Base-by-base conservation (phyloP, 1,140 invertebrate species). In the Drosophila sechellia region DNA sequence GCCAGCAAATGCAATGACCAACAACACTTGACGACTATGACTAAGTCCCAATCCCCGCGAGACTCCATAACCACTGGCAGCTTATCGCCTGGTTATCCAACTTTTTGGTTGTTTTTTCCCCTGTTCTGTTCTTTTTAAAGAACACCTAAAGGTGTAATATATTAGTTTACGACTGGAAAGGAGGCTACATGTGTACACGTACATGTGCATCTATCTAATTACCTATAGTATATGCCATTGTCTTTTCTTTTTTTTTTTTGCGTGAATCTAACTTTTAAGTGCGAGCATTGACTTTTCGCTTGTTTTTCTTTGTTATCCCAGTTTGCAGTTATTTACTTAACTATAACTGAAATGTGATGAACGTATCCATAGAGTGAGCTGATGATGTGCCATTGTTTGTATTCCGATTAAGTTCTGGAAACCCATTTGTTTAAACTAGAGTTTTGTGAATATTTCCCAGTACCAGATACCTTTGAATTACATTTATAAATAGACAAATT, bases 281-380 rank as follows among this genome's bases (percentile, higher is more conserved):
- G 46, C 57, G 57, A 60, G 27, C 59, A 57, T 61, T 42, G 53
- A 34, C 52, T 27, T 55, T 40, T 40, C 5, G 52, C 35, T 39
- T 5, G 20, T 20, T 43, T 37, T 31, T 15, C 35, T 13, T 61
- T 42, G 15, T 37, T 10, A 39, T 39, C 10, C 11, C n/a, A 17
- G 45, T 27, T 27, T 6, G 1, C 5, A 27, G 27, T 27, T 27
- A 27, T 27, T 27, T 6, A 27, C 27, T 27, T 17, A 17, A 17
- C 17, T 17, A 17, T 17, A 17, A 17, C 17, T 17, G 17, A 17
- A 17, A 17, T 17, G 17, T 17, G 17, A 17, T 17, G 17, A 17
- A 17, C 17, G 17, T 17, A 17, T 17, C 17, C 17, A 17, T 17
- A 17, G 17, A 17, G 17, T 17, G 17, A 17, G 17, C 17, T 17